Base-by-base conservation (phyloP, 2,113 vertebrate genomes). In the Bungarus multicinctus region DNA sequence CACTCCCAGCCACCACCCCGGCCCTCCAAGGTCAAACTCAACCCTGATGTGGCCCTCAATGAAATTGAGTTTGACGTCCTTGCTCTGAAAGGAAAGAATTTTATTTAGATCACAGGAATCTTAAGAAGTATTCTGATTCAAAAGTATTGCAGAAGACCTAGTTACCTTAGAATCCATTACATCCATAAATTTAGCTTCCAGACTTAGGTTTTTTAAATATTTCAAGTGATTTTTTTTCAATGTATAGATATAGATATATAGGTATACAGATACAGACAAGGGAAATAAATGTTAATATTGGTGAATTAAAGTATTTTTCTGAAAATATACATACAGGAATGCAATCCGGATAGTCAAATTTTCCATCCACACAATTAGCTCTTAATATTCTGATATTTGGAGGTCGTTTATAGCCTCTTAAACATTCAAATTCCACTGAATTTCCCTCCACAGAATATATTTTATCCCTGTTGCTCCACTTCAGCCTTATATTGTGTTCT, bases 391-490 rank as follows among this genome's bases (percentile, higher is more conserved):
- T 47, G 0, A 0, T 0, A 0, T 0, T 0, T n/a, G 93, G 93
- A n/a, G 1, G 12, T 30, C 0, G 0, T 0, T 0, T 0, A 53
- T 22, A 0, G 1, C 0, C 0, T 0, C 0, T 0, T 9, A 8
- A n/a, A 89, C 96, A 97, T 0, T 0, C 0, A 91, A 97, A 97
- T 0, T 1, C 0, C 14, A 95, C 9, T 0, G 0, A 0, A 0
- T 92, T 89, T 12, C 95, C 90, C 0, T 93, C 69, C 2, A 0
- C 9, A 1, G 39, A 85, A 92, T 89, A 92, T 12, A 89, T 0
- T 92, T 89, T 92, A 25, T 20, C 0, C 11, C 58, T 1, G 0
- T 12, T 0, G 3, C 0, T 0, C 91, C 87, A 92, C 39, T 0
- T 92, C 52, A 95, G 0, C 14, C 0, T 0, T 30, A 97, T 96